Percentiles rank a stretch among this genome's conserved stretches.
phyloP scores from a whole-genome alignment of 1,140 invertebrate genomes.

The Zaprionus camerounensis region DNA sequence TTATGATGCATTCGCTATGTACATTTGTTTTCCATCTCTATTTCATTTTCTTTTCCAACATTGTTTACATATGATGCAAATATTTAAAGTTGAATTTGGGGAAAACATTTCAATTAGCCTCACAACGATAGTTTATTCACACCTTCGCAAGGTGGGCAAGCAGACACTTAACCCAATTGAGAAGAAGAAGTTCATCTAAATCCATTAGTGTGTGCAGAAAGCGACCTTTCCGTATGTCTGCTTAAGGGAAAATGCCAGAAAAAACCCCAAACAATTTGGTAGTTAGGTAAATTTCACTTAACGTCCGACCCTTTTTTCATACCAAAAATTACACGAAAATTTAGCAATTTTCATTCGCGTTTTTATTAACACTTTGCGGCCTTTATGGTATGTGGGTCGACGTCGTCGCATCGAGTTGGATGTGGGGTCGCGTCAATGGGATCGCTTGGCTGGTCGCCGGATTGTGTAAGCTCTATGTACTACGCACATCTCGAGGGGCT shows the following conservation, averaged over 20 bases:
- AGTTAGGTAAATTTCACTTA: conserved; percentile 68
- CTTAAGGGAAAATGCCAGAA: background rate
- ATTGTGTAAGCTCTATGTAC: conserved; percentile 61
- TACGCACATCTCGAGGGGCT: background rate
- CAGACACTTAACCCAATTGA: conserved; percentile 1
- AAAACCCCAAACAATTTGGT: background rate
- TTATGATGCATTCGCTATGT: conserved; percentile 32
- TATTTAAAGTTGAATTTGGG: conserved; percentile 20
- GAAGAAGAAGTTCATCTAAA: conserved; percentile 17
- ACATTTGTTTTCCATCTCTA: conserved; percentile 24
- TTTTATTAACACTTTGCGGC: conserved; percentile 55
- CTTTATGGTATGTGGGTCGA: conserved; percentile 66
- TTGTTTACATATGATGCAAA: conserved; percentile 40
- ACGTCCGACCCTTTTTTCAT: conserved; percentile 41
- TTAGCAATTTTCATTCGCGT: conserved; percentile 70
- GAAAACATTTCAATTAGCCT: conserved; percentile 29
- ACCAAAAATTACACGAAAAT: conserved; percentile 63
- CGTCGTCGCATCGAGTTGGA: conserved; percentile 32
- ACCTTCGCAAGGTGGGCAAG: background rate
- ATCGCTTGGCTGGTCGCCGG: conserved; percentile 66
- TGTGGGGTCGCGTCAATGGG: conserved; percentile 38
- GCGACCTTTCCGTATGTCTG: conserved; percentile 53
- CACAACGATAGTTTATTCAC: conserved; percentile 11
- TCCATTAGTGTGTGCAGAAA: conserved; percentile 76
- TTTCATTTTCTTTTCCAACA: conserved; percentile 18